Evolutionary conservation across 2,113 vertebrate genomes (phyloP), one percentile per base, ranked within the genome.

Genomic region (Colinus virginianus): DNA sequence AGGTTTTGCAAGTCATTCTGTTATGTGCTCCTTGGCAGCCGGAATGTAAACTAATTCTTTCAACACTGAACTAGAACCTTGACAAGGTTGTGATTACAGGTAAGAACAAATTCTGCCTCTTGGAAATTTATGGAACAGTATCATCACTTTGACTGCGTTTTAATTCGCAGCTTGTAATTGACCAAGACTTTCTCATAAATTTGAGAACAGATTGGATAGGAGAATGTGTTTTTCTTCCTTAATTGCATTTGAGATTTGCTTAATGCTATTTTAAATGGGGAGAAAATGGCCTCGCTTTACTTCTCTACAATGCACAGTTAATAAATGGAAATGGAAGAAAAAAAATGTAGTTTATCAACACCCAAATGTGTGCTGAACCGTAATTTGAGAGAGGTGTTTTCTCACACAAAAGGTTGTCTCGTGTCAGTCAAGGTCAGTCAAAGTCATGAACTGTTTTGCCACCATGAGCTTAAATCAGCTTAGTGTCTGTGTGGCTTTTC

Each of bases 41-140:
- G 95, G 95, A 96, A 96, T 97, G 96, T 97, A 97, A 97, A 95
- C 87, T 49, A 94, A 95, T 85, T 88, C 64, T 93, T 94, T 78
- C 87, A 90, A 76, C 91, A 81, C 78, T 85, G 90, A 88, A 64
- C 66, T 90, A 86, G 89, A 94, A 89, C 87, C 88, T 94, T 93
- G 78, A 88, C 90, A 77, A 87, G 93, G 83, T 92, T 94, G n/a
- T 83, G 78, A 8, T 91, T 94, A 77, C 93, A 95, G 97, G 97
- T 97, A 97, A 94, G 95, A 91, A 71, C 1, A 13, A 66, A 66
- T 68, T 68, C 61, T 95, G 26, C 20, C 18, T 12, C 66, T 74
- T 84, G 8, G 34, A 83, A 86, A 61, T 40, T 32, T 74, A 53
- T 82, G 26, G 40, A 59, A 71, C 75, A 12, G 28, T 66, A 7